A percentile compares a stretch with the other conserved stretches of the same genome.
Conservation (phyloP, 2,888 invertebrate genomes). For the Platypus cylindrus region DNA sequence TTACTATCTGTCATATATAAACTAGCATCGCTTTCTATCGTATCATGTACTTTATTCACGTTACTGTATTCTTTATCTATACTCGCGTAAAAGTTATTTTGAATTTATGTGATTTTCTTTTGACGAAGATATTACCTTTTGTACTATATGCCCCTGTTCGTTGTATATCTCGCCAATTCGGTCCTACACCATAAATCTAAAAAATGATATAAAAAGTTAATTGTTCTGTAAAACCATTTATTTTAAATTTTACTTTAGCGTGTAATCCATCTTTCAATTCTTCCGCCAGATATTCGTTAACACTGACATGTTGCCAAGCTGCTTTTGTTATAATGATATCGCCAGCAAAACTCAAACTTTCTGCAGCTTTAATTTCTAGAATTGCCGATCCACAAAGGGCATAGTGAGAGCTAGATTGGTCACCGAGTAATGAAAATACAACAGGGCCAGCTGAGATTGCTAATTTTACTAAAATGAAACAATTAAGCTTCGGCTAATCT, state of each 20-base stretch:
- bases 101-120: too few relatives aligned
- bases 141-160: constrained; percentile 18
- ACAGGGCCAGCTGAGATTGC: constrained; percentile 48
- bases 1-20: too few relatives aligned
- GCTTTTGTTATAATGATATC: constrained; percentile 48
- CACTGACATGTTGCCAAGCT: constrained; percentile 48
- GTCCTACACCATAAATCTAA: constrained; percentile 28
- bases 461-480: constrained; percentile 40
- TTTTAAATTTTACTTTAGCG: constrained; percentile 31
- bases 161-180: constrained; percentile 30
- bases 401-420: constrained; percentile 40
- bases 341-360: constrained; percentile 41
- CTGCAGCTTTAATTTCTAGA: constrained; percentile 44
- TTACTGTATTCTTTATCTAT: too few relatives aligned
- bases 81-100: too few relatives aligned
- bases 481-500: too few relatives aligned
- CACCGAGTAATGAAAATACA: constrained; percentile 45
- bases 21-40: too few relatives aligned
- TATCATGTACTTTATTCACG: too few relatives aligned
- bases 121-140: constrained; percentile 10
- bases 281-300: constrained; percentile 45
- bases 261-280: constrained; percentile 42
- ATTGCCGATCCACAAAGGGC: constrained; percentile 50
- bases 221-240: neutral
- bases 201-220: constrained; percentile 1